Evolutionary conservation across 2,888 invertebrate species (phyloP).

Genomic region (Noctua janthe): DNA sequence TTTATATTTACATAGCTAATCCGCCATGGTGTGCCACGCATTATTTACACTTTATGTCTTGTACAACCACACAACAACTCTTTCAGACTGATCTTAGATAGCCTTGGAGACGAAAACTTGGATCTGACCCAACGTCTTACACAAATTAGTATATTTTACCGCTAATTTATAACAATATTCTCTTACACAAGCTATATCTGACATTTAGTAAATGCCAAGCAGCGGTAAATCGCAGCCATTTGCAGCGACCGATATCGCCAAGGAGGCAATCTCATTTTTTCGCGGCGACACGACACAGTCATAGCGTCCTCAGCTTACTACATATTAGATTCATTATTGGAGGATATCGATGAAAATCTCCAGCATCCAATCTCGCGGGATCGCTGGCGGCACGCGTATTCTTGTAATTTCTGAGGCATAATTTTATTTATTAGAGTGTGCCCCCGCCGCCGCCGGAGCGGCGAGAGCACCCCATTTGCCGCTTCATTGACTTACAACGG

Average conservation of each 20-base stretch:
- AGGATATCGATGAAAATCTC: conserved; percentile 88
- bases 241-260: conserved; percentile 63
- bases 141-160: conserved; percentile 65
- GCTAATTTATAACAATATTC: conserved; percentile 64
- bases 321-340: conserved; percentile 88
- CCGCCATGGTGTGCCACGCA: conserved; percentile 18
- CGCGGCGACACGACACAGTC: conserved; percentile 72
- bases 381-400: conserved; percentile 86
- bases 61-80: conserved; percentile 31
- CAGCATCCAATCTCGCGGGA: conserved; percentile 88
- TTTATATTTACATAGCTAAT: conserved; percentile 59
- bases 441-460: conserved; percentile 84
- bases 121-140: conserved; percentile 63
- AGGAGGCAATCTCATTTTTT: conserved; percentile 75
- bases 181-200: conserved; percentile 61
- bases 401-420: conserved; percentile 90
- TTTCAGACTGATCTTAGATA: conserved; percentile 32
- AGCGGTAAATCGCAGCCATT: conserved; percentile 62
- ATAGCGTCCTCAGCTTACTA: conserved; percentile 81
- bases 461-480: conserved; percentile 89
- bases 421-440: conserved; percentile 90
- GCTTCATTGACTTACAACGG: conserved; percentile 91
- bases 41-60: conserved; percentile 37
- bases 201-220: conserved; percentile 62
- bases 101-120: conserved; percentile 52